A percentile compares a stretch with the other conserved stretches of the same genome.
Evolutionary conservation across 2,888 invertebrate species (phyloP).

Genomic region (Limnephilus lunatus): DNA sequence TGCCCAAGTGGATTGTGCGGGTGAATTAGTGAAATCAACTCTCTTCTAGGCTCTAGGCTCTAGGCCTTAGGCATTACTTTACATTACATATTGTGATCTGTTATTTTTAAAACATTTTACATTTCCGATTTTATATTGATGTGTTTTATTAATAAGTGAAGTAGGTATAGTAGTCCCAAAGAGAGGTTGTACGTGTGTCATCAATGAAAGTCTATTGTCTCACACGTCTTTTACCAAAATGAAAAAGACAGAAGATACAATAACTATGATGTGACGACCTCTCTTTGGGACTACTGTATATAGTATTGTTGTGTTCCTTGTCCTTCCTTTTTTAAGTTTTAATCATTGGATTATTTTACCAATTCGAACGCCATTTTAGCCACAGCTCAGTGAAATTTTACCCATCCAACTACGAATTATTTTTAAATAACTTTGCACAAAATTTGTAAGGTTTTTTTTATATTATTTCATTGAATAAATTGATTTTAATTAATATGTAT

Average conservation of each 20-base stretch:
- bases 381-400: constrained; percentile 61
- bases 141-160: constrained; percentile 54
- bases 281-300: not conserved
- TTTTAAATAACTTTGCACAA: constrained; percentile 59
- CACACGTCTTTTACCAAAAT: too few species aligned
- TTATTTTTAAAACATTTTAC: constrained; percentile 57
- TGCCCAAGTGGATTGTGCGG: not conserved
- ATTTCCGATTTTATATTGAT: constrained; percentile 56
- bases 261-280: too few species aligned
- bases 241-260: too few species aligned
- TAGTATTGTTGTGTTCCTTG: constrained; percentile 51
- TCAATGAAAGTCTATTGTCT: too few species aligned
- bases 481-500: constrained; percentile 51
- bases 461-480: constrained; percentile 57
- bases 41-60: not conserved
- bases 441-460: constrained; percentile 44
- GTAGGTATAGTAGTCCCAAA: constrained; percentile 3
- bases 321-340: constrained; percentile 62
- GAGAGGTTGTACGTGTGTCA: too few species aligned
- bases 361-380: constrained; percentile 55
- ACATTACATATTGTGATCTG: constrained; percentile 38
- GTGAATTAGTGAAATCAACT: not conserved
- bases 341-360: constrained; percentile 62
- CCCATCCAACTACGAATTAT: constrained; percentile 61
- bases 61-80: not conserved